phyloP scores from a whole-genome alignment of 2,113 vertebrate genomes.

The Python bivittatus region DNA sequence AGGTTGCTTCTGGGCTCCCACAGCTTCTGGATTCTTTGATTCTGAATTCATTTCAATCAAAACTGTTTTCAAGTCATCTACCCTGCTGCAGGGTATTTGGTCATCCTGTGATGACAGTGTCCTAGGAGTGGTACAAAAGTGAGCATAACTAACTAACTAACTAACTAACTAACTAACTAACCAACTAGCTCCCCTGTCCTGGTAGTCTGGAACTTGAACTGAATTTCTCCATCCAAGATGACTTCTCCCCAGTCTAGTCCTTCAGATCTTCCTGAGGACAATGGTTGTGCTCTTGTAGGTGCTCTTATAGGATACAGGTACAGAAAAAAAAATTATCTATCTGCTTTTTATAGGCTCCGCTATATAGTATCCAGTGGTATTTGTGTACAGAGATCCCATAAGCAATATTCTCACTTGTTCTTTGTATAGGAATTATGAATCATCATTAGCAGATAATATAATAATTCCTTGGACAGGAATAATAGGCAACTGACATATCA shows the following conservation, averaged over 20 bases:
- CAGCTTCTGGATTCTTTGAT: background rate
- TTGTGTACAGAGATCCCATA: no score
- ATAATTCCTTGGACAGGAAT: background rate
- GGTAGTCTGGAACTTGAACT: background rate
- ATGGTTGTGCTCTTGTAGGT: background rate
- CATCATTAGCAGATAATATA: no score
- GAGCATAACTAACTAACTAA: background rate
- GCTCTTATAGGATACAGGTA: no score
- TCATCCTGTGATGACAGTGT: no score
- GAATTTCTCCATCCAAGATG: background rate
- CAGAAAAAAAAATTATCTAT: no score
- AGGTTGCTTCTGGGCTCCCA: background rate
- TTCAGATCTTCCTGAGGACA: background rate
- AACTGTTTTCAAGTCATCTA: no score
- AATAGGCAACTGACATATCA: background rate
- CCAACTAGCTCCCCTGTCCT: background rate
- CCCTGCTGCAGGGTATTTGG: no score
- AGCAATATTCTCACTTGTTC: no score
- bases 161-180: background rate
- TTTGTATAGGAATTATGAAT: no score
- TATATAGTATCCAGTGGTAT: no score
- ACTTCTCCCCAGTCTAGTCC: background rate
- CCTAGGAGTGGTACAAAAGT: no score
- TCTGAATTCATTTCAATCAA: background rate
- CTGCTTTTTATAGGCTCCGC: no score